Percentiles rank a stretch among this genome's conserved stretches.
Evolutionary conservation across 2,113 vertebrate species (phyloP).

Genomic region (Agelaius phoeniceus): DNA sequence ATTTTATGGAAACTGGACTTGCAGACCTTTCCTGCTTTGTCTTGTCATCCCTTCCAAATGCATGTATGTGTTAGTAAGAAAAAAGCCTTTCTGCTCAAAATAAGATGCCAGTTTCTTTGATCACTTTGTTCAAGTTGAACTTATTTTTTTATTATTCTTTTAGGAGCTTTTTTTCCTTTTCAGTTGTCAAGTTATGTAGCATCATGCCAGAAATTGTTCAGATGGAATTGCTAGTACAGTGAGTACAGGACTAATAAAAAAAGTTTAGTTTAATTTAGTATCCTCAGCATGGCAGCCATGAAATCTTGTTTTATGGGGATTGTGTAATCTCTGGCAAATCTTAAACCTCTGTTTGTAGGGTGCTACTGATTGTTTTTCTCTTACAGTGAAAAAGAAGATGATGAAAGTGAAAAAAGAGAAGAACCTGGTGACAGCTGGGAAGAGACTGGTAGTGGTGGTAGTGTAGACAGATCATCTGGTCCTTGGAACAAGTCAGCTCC

Average conservation of each 20-base stretch:
- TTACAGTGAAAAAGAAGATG: slow-evolving; percentile 92
- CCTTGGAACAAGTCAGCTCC: slow-evolving; percentile 94
- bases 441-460: slow-evolving; percentile 79
- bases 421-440: slow-evolving; percentile 91
- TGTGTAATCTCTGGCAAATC: background rate
- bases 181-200: background rate
- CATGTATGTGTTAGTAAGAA: background rate
- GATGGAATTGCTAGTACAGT: background rate
- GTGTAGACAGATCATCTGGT: slow-evolving; percentile 85
- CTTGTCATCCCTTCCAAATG: background rate
- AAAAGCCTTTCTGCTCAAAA: background rate
- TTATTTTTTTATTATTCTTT: background rate
- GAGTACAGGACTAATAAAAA: background rate
- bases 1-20: background rate
- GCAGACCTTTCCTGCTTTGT: background rate
- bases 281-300: background rate
- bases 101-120: background rate
- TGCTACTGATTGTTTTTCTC: background rate
- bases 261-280: background rate
- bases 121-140: background rate
- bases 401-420: slow-evolving; percentile 90
- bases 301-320: background rate
- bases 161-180: background rate
- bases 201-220: background rate
- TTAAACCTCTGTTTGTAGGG: background rate